Conservation (phyloP, 2,888 invertebrate genomes). For the Cylloceria caligata region DNA sequence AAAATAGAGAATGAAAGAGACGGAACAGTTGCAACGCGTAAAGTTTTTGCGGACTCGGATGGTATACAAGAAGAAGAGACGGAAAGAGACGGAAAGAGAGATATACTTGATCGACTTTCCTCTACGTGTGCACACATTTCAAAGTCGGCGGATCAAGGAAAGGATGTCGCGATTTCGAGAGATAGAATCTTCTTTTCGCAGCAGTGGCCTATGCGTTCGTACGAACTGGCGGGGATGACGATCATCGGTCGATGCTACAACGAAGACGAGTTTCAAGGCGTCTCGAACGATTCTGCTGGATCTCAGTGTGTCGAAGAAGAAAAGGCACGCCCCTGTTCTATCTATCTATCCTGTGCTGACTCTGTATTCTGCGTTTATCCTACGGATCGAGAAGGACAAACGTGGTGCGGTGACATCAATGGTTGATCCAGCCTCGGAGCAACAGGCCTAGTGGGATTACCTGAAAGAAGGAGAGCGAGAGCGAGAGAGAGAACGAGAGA, state of each 20-base stretch:
- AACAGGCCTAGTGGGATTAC: conserved; percentile 53
- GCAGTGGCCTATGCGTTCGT: conserved; percentile 40
- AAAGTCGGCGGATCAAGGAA: conserved; percentile 82
- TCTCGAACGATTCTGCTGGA: background rate
- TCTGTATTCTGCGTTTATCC: conserved; percentile 8
- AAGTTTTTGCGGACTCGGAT: background rate
- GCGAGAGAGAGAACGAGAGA: conserved; percentile 33
- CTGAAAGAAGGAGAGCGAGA: conserved; percentile 35
- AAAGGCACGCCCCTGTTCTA: conserved; percentile 62
- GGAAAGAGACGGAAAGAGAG: conserved; percentile 24
- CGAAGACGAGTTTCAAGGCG: background rate
- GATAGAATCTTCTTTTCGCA: conserved; percentile 75
- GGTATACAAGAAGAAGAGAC: too few relatives aligned
- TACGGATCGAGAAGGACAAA: conserved; percentile 61
- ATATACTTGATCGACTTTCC: background rate
- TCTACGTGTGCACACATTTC: conserved; percentile 17
- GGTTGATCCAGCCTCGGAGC: conserved; percentile 65
- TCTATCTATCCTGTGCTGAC: conserved; percentile 18
- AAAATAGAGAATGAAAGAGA: conserved; percentile 10
- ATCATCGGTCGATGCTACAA: background rate
- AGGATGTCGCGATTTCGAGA: conserved; percentile 81
- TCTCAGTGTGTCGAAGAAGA: background rate
- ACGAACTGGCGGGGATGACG: background rate
- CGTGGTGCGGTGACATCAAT: conserved; percentile 77
- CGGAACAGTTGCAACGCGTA: background rate